phyloP scores from a whole-genome alignment of 2,113 vertebrate species.

The Lathamus discolor region DNA sequence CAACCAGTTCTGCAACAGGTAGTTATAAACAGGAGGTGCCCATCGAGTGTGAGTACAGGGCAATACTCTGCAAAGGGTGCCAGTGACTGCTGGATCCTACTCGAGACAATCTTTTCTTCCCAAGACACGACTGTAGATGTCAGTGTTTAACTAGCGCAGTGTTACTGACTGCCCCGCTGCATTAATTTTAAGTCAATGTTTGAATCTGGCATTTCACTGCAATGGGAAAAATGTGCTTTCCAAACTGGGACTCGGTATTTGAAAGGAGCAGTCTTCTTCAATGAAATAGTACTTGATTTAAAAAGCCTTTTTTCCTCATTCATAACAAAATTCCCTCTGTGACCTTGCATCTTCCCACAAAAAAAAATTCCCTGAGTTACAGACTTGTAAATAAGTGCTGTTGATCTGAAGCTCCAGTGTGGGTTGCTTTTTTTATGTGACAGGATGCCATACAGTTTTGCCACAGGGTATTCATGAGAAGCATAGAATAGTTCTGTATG shows the following conservation, averaged over 20 bases:
- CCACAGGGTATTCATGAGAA: neutral
- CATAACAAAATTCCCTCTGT: neutral
- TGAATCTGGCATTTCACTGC: slow-evolving; percentile 54
- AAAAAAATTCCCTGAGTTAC: neutral
- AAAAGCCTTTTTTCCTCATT: neutral
- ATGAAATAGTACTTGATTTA: slow-evolving; percentile 31
- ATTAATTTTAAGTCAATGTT: slow-evolving; percentile 27
- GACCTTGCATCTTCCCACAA: neutral
- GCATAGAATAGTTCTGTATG: neutral
- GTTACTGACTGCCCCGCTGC: neutral
- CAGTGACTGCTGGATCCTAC: neutral
- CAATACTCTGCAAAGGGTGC: neutral
- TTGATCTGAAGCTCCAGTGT: neutral
- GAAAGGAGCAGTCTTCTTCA: slow-evolving; percentile 35
- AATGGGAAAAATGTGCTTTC: slow-evolving; percentile 52
- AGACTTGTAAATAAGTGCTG: neutral
- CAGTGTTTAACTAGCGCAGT: slow-evolving; percentile 74
- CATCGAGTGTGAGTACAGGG: fast-evolving
- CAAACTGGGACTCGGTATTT: slow-evolving; percentile 47
- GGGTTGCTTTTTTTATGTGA: neutral
- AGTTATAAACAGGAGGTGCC: fast-evolving
- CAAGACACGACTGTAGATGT: slow-evolving; percentile 75
- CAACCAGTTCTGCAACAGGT: fast-evolving
- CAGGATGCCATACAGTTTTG: neutral
- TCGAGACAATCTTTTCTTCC: neutral